These are phyloP conservation scores for Gephyroberyx darwinii DNA, from an alignment of 2,797 vertebrate genomes.

Conservation along the genomic window DNA sequence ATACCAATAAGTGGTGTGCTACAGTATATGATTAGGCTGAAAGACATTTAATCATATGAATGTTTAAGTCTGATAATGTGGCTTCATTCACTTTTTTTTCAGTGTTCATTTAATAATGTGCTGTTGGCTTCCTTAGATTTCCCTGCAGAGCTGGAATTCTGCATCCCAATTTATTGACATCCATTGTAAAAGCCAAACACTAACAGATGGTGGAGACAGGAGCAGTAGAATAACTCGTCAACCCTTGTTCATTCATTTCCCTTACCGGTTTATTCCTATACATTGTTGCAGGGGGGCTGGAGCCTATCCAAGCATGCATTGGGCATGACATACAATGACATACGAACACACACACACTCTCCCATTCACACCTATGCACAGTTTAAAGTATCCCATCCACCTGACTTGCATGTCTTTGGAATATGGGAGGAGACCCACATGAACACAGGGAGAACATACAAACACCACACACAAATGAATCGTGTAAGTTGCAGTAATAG, in stretches of 20 bases:
- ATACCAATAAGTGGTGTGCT: background rate
- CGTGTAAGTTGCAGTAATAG: too few species aligned
- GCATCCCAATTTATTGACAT: conserved; percentile 3
- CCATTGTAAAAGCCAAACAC: background rate
- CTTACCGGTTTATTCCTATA: too few species aligned
- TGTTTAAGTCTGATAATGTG: background rate
- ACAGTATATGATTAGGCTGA: background rate
- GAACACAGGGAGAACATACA: too few species aligned
- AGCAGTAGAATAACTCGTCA: background rate
- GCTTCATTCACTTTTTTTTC: background rate
- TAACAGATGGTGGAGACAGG: conserved; percentile 8
- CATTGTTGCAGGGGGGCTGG: too few species aligned
- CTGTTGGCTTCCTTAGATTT: background rate
- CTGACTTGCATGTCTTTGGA: too few species aligned
- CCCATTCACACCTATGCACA: too few species aligned
- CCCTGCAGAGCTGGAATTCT: conserved; percentile 8
- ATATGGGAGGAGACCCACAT: too few species aligned
- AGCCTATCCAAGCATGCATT: too few species aligned
- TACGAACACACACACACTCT: too few species aligned
- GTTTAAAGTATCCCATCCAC: too few species aligned
- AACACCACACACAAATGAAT: too few species aligned
- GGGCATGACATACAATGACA: too few species aligned
- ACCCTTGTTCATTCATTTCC: background rate
- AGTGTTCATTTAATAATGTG: conserved; percentile 18
- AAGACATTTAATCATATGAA: background rate